Percentiles rank a stretch among this genome's conserved stretches.
These are phyloP conservation scores for Andricus grossulariae DNA, from an alignment of 1,140 invertebrate species.

Conservation along the genomic window DNA sequence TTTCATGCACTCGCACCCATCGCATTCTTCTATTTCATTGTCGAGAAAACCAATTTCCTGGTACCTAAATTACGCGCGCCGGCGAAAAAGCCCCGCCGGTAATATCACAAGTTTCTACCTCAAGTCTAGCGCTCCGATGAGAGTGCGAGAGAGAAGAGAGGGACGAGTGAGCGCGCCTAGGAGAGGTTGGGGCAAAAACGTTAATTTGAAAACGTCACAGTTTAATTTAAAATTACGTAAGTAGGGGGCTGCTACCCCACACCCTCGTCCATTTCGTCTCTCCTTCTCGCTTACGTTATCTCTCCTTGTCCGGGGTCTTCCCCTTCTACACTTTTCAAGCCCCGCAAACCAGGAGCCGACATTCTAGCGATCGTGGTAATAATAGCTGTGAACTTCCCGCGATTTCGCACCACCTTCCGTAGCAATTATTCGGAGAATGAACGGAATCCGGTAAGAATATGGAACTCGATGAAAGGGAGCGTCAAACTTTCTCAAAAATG, in stretches of 20 bases:
- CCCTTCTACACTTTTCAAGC: conserved; percentile 5
- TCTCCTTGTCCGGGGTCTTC: conserved; percentile 25
- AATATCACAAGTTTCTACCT: conserved; percentile 73
- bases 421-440: conserved; percentile 33
- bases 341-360: conserved; percentile 23
- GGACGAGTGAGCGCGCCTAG: conserved; percentile 34
- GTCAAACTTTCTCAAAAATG: no score
- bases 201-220: conserved; percentile 76
- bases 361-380: conserved; percentile 29
- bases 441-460: conserved; percentile 21
- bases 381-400: conserved; percentile 21
- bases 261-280: conserved; percentile 37
- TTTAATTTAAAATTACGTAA: conserved; percentile 76
- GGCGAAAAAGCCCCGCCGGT: conserved; percentile 64
- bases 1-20: conserved; percentile 62
- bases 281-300: conserved; percentile 19
- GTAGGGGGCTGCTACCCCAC: conserved; percentile 42
- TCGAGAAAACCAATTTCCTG: conserved; percentile 77
- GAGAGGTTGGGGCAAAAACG: conserved; percentile 69
- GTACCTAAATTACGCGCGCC: conserved; percentile 75
- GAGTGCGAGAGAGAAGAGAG: conserved; percentile 38
- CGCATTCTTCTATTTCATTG: conserved; percentile 77
- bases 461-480: no score
- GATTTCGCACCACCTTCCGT: conserved; percentile 20
- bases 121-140: conserved; percentile 53